Base-by-base conservation (phyloP, 2,797 vertebrate species). In the Danio kyathit region DNA sequence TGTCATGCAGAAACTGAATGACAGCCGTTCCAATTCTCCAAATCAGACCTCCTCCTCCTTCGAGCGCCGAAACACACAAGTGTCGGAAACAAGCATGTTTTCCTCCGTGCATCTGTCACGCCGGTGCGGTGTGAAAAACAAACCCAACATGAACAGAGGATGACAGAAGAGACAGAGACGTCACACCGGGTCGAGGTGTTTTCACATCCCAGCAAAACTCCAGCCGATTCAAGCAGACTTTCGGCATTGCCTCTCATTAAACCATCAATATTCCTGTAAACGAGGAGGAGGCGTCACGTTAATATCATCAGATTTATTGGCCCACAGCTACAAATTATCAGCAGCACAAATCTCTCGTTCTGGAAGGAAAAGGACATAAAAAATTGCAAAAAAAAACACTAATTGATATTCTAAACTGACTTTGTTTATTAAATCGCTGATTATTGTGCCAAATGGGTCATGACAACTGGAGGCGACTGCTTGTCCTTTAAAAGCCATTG, bases 381-480 rank as follows among this genome's bases (percentile, higher is more conserved):
- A 29, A 88, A 88, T 86, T 87, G 82, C 84, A 93, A 89, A 90
- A 88, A 85, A 74, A 74, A 82, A 79, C 70, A 85, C 88, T 88
- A 90, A 91, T 91, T 95, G 88, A 93, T 94, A 92, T 92, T 93
- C 90, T 63, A 48, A 90, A 82, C 89, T 59, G 86, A 91, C 82
- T 90, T 92, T 87, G 85, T 92, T 92, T 91, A 93, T 94, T 91
- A 93, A 92, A 90, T 86, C 81, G 72, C 89, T 90, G 91, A 93
- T 93, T 91, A 91, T 90, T 88, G 80, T 87, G 84, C 86, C 90
- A 90, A 93, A 93, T 88, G 87, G 88, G 89, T 88, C 89, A 84
- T 52, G 81, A 91, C 89, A 89, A 88, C 88, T 86, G 88, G 83
- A 88, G 88, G 85, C 81, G 1, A 86, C 81, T 86, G 65, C 46